Conservation (phyloP, 2,797 vertebrate species). For the Helicolenus hilgendorfi region DNA sequence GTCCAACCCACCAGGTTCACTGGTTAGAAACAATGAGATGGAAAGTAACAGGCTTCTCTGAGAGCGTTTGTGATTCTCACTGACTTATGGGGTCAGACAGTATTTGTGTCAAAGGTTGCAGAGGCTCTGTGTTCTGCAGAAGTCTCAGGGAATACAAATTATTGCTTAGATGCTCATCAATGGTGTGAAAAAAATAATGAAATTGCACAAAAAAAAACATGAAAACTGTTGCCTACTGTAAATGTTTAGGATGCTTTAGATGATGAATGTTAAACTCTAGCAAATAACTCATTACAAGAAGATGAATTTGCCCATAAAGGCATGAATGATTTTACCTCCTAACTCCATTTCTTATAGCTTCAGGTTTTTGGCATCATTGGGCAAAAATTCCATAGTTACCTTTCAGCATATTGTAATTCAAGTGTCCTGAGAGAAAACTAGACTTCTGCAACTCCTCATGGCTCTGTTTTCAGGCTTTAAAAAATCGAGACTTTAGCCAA, state of each 20-base stretch:
- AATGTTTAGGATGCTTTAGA: background rate
- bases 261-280: background rate
- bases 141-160: background rate
- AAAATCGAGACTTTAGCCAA: too few species aligned
- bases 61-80: conserved; percentile 35
- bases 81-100: conserved; percentile 39
- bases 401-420: too few species aligned
- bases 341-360: background rate
- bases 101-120: conserved; percentile 64
- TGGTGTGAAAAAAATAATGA: background rate
- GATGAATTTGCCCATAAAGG: background rate
- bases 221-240: background rate
- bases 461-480: too few species aligned
- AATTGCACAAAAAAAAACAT: background rate
- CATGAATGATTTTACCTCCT: background rate
- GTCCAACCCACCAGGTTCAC: conserved; percentile 41
- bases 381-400: too few species aligned
- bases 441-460: too few species aligned
- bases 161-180: background rate
- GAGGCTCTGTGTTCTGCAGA: background rate
- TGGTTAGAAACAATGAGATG: conserved; percentile 63
- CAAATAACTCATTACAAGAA: background rate
- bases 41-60: conserved; percentile 31
- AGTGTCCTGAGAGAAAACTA: too few species aligned
- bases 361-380: too few species aligned